Evolutionary conservation across 2,797 vertebrate species (phyloP), one percentile per base, ranked within the genome.

Genomic region (Huso huso): DNA sequence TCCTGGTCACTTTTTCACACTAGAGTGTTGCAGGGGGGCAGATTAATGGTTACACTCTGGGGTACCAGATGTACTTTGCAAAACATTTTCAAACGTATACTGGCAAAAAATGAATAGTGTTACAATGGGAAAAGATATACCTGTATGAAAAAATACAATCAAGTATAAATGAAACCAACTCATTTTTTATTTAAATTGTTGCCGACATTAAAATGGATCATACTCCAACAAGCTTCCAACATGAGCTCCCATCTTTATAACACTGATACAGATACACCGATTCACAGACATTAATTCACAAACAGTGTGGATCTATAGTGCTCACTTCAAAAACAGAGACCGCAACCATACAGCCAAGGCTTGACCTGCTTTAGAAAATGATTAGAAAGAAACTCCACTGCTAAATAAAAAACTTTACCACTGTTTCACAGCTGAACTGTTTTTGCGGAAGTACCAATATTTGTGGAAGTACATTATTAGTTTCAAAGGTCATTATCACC

Each of bases 121-220:
- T 18, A 18, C 18, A 18, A 18, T 18, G 37, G 37, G 37, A 37
- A 37, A 1, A 37, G 37, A 37, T 37, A 37, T 37, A 37, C 37
- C 37, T 37, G 37, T 11, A 58, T n/a, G 37, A 58, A 11, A 71
- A 59, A 62, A 15, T 6, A 66, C 51, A 58, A 51, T 70, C 75
- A 62, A 49, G 13, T 65, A 49, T 70, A 10, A 57, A 52, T 62
- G 67, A 68, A 73, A 72, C 71, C 66, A 61, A 62, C 65, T 73
- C 69, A 75, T 75, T 72, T 83, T 80, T 91, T 90, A 88, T 87
- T 89, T 84, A 73, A 9, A 55, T 77, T 74, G 78, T 87, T 84
- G 85, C 85, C 81, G 87, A 90, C 89, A 91, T 85, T 89, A 84
- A 86, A 87, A 88, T 84, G 86, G 79, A 88, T 85, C 82, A 83